Percentiles rank a stretch among this genome's conserved stretches.
These are phyloP conservation scores for Penaeus indicus DNA, from an alignment of 1,140 invertebrate species.

Conservation along the genomic window DNA sequence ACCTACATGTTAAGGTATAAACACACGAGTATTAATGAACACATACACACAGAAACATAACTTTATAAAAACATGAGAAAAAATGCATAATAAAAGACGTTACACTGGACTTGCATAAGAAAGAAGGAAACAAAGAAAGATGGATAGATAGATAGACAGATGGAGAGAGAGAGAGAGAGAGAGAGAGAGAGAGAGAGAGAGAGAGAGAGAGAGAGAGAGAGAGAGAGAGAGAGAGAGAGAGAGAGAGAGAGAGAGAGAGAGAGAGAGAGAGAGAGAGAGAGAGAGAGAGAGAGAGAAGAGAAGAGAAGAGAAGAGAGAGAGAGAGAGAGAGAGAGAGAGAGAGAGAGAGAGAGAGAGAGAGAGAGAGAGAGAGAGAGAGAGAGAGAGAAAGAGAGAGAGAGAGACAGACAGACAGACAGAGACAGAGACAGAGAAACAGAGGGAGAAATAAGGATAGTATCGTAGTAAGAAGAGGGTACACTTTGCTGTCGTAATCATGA, in stretches of 20 bases:
- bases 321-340: too few relatives aligned
- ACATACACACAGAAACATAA: not conserved
- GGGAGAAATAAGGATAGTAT: too few relatives aligned
- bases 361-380: not conserved
- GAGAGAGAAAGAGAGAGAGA: not conserved
- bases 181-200: constrained; percentile 45
- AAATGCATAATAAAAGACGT: too few relatives aligned
- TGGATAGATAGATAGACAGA: constrained; percentile 30
- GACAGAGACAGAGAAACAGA: too few relatives aligned
- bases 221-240: not conserved
- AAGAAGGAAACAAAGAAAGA: not conserved
- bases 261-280: too few relatives aligned
- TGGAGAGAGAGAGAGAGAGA: constrained; percentile 36
- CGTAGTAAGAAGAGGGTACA: too few relatives aligned
- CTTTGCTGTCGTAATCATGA: too few relatives aligned
- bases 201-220: constrained; percentile 48
- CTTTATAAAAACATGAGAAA: not conserved
- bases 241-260: not conserved
- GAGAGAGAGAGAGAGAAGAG: not conserved
- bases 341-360: not conserved
- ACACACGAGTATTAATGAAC: not conserved
- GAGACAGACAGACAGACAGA: too few relatives aligned
- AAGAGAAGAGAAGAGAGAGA: too few relatives aligned
- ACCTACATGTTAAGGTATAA: not conserved
- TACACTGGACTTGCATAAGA: too few relatives aligned